Conservation (phyloP, 2,888 invertebrate genomes). For the Philereme vetulata region DNA sequence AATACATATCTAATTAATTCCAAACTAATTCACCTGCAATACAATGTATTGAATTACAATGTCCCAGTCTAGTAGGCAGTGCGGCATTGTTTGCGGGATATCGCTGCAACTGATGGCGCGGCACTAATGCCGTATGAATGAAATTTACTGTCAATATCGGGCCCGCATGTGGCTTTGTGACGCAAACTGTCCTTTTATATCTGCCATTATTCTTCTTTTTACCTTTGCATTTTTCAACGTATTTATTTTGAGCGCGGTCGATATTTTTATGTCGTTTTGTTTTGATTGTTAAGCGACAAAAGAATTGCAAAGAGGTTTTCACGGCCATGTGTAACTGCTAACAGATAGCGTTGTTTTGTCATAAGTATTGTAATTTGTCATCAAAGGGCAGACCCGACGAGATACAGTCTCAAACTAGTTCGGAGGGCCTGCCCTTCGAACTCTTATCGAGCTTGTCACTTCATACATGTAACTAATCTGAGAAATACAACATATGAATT, state of each 20-base stretch:
- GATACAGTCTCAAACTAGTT: no score
- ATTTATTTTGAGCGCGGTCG: constrained; percentile 47
- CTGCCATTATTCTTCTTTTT: constrained; percentile 72
- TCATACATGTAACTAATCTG: no score
- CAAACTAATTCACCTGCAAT: no score
- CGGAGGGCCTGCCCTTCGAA: no score
- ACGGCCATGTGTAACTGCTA: no score
- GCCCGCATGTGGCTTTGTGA: constrained; percentile 83
- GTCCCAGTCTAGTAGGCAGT: constrained; percentile 33
- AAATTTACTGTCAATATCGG: constrained; percentile 84
- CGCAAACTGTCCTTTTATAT: constrained; percentile 80
- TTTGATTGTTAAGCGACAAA: constrained; percentile 14
- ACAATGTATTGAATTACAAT: not conserved
- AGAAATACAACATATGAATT: no score
- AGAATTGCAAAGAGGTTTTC: not conserved
- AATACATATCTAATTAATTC: no score
- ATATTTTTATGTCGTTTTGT: constrained; percentile 54
- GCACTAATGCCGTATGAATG: constrained; percentile 83
- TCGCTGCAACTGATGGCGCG: constrained; percentile 81
- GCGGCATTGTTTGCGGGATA: constrained; percentile 57
- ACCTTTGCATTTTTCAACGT: constrained; percentile 65
- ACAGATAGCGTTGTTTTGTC: no score
- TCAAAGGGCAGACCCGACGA: no score
- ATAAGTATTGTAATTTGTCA: no score
- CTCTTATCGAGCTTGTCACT: no score